A percentile compares a stretch with the other conserved stretches of the same genome.
These are phyloP conservation scores for Smutsia temminckii DNA, from an alignment of 2,797 vertebrate genomes.

Conservation along the genomic window DNA sequence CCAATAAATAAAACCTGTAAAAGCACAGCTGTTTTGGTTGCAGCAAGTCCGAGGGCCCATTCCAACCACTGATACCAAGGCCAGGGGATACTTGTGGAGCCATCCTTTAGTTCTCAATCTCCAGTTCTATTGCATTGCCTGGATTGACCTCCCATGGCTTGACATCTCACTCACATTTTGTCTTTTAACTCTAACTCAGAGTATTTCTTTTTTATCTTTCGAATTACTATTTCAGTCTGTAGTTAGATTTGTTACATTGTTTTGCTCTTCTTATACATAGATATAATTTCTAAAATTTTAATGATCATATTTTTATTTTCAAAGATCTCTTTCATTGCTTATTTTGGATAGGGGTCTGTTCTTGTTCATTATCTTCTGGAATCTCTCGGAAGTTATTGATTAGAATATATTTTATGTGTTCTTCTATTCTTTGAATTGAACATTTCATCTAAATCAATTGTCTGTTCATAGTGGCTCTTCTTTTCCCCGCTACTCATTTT, in stretches of 20 bases:
- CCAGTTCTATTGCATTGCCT: not conserved
- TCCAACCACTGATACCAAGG: not conserved
- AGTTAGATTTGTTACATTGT: not conserved
- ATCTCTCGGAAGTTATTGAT: not conserved
- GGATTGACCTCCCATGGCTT: not conserved
- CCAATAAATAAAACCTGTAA: not conserved
- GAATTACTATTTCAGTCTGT: slow-evolving; percentile 9
- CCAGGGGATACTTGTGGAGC: not conserved
- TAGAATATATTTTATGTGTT: not conserved
- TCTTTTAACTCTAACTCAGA: not conserved
- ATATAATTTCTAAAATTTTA: not conserved
- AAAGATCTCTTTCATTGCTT: slow-evolving; percentile 33
- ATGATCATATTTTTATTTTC: not conserved
- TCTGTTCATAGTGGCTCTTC: slow-evolving; percentile 21
- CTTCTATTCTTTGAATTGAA: slow-evolving; percentile 40
- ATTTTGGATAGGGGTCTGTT: slow-evolving; percentile 9
- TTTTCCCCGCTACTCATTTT: not conserved
- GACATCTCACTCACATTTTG: not conserved
- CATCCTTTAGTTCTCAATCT: not conserved
- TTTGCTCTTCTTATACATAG: not conserved
- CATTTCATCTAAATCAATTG: not conserved
- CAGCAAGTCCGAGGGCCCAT: not conserved
- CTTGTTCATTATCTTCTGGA: slow-evolving; percentile 1
- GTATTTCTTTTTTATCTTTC: slow-evolving; percentile 1
- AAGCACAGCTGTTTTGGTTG: not conserved